Evolutionary conservation across 2,888 invertebrate genomes (phyloP).

Genomic region (Norana najaformis): DNA sequence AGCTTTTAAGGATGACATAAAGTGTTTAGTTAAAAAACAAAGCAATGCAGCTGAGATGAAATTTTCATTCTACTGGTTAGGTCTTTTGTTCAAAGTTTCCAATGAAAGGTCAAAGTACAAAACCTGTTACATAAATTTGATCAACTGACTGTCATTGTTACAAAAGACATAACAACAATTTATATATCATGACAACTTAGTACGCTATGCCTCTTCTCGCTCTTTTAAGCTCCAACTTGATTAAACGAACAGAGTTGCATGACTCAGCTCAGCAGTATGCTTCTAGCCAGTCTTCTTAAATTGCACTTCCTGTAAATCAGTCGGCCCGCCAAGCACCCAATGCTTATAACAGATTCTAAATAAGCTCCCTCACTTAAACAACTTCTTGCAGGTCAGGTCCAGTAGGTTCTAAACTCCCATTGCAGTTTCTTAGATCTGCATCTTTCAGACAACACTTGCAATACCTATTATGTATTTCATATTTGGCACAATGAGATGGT

Average conservation of each 20-base stretch:
- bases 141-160: neutral
- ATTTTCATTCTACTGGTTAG: neutral
- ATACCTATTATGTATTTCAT: neutral
- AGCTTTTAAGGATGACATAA: neutral
- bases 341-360: neutral
- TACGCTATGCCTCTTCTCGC: too few species aligned
- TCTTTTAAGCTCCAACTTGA: neutral
- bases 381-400: neutral
- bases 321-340: neutral
- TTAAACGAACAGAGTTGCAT: neutral
- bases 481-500: neutral
- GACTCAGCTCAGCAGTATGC: neutral
- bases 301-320: neutral
- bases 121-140: neutral
- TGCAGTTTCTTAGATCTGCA: neutral
- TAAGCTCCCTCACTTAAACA: neutral
- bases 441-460: too few species aligned
- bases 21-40: neutral
- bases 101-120: neutral
- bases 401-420: neutral
- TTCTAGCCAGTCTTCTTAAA: conserved; percentile 5
- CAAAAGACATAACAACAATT: neutral
- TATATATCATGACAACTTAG: too few species aligned
- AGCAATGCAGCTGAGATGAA: neutral
- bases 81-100: neutral